Evolutionary conservation across 2,113 vertebrate species (phyloP), one percentile per base, ranked within the genome.

Genomic region (Rhinoderma darwinii): DNA sequence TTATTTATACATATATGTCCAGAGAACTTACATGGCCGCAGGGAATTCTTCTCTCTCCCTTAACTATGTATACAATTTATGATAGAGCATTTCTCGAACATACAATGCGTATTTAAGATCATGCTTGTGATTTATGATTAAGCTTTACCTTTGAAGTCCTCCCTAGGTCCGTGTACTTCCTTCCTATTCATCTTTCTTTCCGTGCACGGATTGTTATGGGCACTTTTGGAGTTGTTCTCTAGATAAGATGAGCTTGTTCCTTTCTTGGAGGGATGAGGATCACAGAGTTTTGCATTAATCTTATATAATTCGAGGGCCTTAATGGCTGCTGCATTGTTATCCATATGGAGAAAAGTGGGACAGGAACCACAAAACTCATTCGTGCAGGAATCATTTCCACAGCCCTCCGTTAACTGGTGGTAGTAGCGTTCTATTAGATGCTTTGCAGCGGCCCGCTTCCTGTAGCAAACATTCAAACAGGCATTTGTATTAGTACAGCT

Each of bases 341-440:
- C 98, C 97, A 99, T 95, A 91, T 96, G 97, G 89, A 92, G 95
- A 92, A 98, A 99, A 93, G 94, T 95, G 88, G 94, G 93, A 92
- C 96, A 96, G 89, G 98, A 99, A 92, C 98, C 98, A 92, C 98
- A 99, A 93, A 97, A 97, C 94, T 97, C 96, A 95, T 99, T 99
- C 90, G 96, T 96, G 96, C 98, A 99, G 96, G 96, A 95, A 94
- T 96, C 97, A 97, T 99, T 99, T 96, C 98, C 98, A 95, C 98
- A 99, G 95, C 98, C 98, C 91, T 99, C 96, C 15, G 98, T 99
- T 96, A 99, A 96, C 97, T 99, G 98, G 92, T 96, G 96, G 96
- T 99, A 99, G 96, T 99, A 99, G 95, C 98, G 98, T 95, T 99
- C 98, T 93, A 99, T 99, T 94, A 99, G 96, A 96, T 98, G 97